Base-by-base conservation (phyloP, 2,113 vertebrate genomes). In the Erpornis zantholeuca region DNA sequence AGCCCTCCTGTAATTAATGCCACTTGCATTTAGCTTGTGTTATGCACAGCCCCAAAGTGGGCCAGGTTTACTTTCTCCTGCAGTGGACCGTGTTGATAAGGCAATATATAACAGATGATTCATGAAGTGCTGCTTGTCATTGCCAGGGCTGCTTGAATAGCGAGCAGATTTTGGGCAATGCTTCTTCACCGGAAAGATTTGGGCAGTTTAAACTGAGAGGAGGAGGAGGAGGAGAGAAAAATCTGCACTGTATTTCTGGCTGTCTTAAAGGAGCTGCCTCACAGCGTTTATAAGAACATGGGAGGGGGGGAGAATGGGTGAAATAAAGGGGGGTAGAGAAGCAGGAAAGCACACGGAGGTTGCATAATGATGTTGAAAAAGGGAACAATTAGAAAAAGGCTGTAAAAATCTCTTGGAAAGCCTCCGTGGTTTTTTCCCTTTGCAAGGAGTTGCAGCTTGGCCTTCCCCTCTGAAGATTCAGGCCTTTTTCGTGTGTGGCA, bases 111-210 rank as follows among this genome's bases (percentile, higher is more conserved):
- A 86, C 91, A 88, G 86, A 86, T 95, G 95, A 94, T 94, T 93
- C 69, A 75, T 84, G 65, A 86, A 94, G 86, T 53, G 91, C 78
- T 84, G 76, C 91, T 78, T 88, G 82, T 75, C 83, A 42, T 25
- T 92, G 92, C 90, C 92, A 94, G 81, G 70, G 20, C 65, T 85
- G 76, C 91, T 73, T 75, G 88, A 95, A 77, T 63, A 92, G 82
- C n/a, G 40, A 92, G 91, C 82, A 91, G 88, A 94, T 94, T 94
- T 95, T 94, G 91, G 92, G 88, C 83, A 83, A 3, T 57, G 64
- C 75, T 93, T 82, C 92, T 94, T 93, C 66, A 31, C 66, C 4
- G 25, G 63, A 83, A 94, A 88, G 88, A 66, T 64, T 86, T 61
- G 71, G 70, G 79, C 71, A 59, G 60, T 81, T 93, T 50, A 70